These are phyloP conservation scores for Porites evermanni DNA, from an alignment of 92 coral and sea anemone genomes.

Conservation along the genomic window DNA sequence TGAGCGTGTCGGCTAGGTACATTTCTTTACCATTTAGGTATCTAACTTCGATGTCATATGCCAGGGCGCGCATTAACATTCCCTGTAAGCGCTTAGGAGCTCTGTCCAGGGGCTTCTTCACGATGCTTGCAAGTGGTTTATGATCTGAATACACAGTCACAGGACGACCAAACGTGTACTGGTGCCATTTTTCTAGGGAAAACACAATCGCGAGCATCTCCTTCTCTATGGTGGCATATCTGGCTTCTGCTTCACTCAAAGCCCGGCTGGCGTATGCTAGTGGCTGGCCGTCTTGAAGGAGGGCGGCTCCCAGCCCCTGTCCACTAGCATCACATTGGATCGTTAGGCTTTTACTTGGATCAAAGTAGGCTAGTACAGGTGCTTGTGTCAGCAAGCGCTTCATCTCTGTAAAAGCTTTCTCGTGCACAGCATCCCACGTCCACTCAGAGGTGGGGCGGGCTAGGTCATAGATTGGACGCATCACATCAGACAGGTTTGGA, in stretches of 20 bases:
- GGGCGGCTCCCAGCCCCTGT: slow-evolving; percentile 35
- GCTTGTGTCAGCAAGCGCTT: slow-evolving; percentile 20
- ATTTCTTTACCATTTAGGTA: too few species aligned
- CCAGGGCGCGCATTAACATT: too few species aligned
- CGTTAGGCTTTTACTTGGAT: slow-evolving; percentile 1
- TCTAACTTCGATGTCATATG: too few species aligned
- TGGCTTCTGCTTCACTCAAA: background rate
- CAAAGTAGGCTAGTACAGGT: slow-evolving; percentile 19
- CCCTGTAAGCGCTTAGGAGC: too few species aligned
- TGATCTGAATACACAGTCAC: too few species aligned
- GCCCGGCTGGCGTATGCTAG: slow-evolving; percentile 35
- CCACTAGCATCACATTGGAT: slow-evolving; percentile 35
- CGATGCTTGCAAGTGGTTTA: too few species aligned
- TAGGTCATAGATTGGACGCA: slow-evolving; percentile 26
- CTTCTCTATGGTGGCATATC: slow-evolving; percentile 29
- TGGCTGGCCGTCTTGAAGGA: slow-evolving; percentile 31
- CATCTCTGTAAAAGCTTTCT: background rate
- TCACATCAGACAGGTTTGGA: slow-evolving; percentile 12
- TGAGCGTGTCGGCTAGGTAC: too few species aligned
- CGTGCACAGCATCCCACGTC: background rate
- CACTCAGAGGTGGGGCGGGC: background rate
- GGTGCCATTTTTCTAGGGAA: background rate
- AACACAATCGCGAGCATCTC: slow-evolving; percentile 42
- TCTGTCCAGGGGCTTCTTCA: too few species aligned
- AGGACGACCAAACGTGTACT: too few species aligned